Percentiles rank a stretch among this genome's conserved stretches.
Conservation (phyloP, 1,140 invertebrate species). For the Oscheius sp. region DNA sequence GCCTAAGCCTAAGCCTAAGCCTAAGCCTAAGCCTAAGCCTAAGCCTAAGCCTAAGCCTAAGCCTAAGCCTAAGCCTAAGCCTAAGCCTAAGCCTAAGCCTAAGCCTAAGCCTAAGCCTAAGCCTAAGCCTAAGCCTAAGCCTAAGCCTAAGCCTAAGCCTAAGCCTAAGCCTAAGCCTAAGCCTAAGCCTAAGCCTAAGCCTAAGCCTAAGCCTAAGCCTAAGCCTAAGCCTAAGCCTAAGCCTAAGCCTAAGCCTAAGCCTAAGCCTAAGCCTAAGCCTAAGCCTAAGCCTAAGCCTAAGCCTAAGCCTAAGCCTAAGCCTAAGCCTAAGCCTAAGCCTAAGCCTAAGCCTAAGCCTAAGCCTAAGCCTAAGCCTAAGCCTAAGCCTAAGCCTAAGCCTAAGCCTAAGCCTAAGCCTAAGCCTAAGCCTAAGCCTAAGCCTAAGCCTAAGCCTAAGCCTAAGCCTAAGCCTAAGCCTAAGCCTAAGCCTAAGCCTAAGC, state of each 20-base stretch:
- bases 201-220: slow-evolving; percentile 27
- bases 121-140: neutral
- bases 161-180: slow-evolving; percentile 27
- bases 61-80: no score
- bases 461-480: slow-evolving; percentile 16
- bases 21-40: no score
- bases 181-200: slow-evolving; percentile 29
- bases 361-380: slow-evolving; percentile 21
- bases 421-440: slow-evolving; percentile 31
- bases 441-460: slow-evolving; percentile 27
- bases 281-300: slow-evolving; percentile 27
- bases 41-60: no score
- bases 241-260: slow-evolving; percentile 27
- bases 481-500: slow-evolving; percentile 22
- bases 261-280: slow-evolving; percentile 27
- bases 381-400: slow-evolving; percentile 25
- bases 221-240: slow-evolving; percentile 25
- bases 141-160: slow-evolving; percentile 24
- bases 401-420: slow-evolving; percentile 25
- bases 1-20: no score
- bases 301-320: slow-evolving; percentile 21
- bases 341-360: slow-evolving; percentile 27
- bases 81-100: no score
- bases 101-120: no score
- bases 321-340: slow-evolving; percentile 7